Evolutionary conservation across 2,113 vertebrate species (phyloP), one percentile per base, ranked within the genome.

Genomic region (Leucosticte australis): DNA sequence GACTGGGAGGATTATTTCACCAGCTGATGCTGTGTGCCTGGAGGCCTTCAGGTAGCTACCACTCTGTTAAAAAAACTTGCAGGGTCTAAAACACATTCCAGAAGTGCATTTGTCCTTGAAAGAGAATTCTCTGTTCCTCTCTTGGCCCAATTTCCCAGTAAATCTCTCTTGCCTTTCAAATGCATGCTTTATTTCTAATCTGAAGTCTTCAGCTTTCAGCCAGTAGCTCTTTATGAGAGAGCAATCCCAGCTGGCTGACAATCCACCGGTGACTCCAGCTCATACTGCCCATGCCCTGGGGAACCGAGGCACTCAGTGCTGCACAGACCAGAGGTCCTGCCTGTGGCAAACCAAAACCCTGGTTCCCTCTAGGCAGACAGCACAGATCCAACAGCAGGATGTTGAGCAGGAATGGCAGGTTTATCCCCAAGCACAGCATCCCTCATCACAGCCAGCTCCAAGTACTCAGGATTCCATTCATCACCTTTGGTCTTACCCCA

Each of bases 191-290:
- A 92, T 50, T 92, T 92, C 89, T 86, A 95, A 60, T 81, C 64
- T 52, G 73, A 90, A 83, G 3, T 13, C 80, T 93, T 75, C 80
- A 79, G 90, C 60, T 91, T 82, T 87, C 74, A 86, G 76, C 55
- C 86, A 74, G 64, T 33, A 81, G 83, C 68, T 92, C 69, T 92
- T 71, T 44, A 37, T 2, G 2, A 63, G 65, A 68, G 39, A 89
- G 68, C 80, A 84, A 75, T 70, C 89, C 91, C 92, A 93, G 89
- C 91, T 91, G 86, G 94, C 86, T 92, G 86, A 63, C 64, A 90
- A 87, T 81, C 60, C 68, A 86, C 30, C 1, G 0, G 31, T 69
- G 27, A 70, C 76, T 90, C 71, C 80, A 81, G 83, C 5, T 91
- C 68, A 62, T 56, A 28, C 5, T 55, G 76, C 12, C 0, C 3